Evolutionary conservation across 2,797 vertebrate genomes (phyloP), one percentile per base, ranked within the genome.

Genomic region (Poeciliopsis paucimaculata): DNA sequence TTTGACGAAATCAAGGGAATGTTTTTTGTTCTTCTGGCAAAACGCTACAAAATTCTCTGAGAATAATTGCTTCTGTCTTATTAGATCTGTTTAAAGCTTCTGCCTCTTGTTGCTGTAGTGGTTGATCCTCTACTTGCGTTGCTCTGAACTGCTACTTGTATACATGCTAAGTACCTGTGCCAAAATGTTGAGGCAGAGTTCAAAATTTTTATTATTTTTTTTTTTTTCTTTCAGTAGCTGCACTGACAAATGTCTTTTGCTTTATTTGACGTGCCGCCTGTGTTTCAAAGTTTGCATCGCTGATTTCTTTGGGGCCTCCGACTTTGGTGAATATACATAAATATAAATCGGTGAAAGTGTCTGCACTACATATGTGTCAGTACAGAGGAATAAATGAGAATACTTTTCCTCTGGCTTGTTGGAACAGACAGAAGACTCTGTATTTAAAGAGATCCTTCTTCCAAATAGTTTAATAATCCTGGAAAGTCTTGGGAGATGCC

Each of bases 141-240:
- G 86, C 84, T 77, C 77, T 87, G 84, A 90, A 87, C 79, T 78
- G 80, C 87, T 85, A 77, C 87, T 90, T 46, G 89, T 83, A 84
- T 83, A 87, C 76, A 80, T 62, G 91, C 93, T 92, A 93, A 90
- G 93, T 86, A 88, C 73, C 79, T 73, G 92, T 94, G 94, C 94
- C 94, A 95, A 95, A 71, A 93, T 83, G 89, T 92, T 86, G 89
- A 81, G 75, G 53, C 72, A 46, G 49, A 87, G 82, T 72, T 82
- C 83, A 75, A 84, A 51, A 89, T 55, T 51, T 11, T 51, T 39
- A n/a, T 4, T 34, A 1, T 34, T 31, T 26, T 46, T 45, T 45
- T n/a, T 41, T 45, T 3, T 36, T 34, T 53, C 23, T 53, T 36
- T 34, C 78, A 77, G 82, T 79, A 79, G 82, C 82, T 72, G 77